Evolutionary conservation across 2,113 vertebrate genomes (phyloP).

Genomic region (Hucho hucho): DNA sequence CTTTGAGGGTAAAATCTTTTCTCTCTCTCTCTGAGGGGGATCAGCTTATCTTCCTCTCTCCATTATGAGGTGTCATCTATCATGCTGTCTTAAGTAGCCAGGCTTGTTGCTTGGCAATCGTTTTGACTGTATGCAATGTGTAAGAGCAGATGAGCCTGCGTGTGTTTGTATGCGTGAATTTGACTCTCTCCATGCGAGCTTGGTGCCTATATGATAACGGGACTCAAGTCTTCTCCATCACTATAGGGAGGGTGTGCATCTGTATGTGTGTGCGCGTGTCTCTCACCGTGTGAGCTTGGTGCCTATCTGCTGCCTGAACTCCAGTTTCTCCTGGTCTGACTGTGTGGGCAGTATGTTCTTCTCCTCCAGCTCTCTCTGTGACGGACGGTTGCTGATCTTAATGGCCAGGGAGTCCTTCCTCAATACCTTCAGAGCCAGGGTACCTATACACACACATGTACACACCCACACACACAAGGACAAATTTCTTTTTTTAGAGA

Average conservation of each 20-base stretch:
- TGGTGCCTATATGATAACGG: slow-evolving; percentile 94
- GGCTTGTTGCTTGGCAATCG: neutral
- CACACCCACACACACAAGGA: neutral
- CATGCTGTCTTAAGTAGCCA: slow-evolving; percentile 5
- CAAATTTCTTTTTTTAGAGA: no score
- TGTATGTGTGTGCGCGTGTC: neutral
- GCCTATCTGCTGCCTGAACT: slow-evolving; percentile 91
- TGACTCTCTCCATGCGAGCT: slow-evolving; percentile 86
- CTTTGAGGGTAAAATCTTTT: neutral
- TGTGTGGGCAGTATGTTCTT: slow-evolving; percentile 97
- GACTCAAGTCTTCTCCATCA: no score
- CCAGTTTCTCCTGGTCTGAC: slow-evolving; percentile 88
- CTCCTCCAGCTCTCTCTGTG: slow-evolving; percentile 93
- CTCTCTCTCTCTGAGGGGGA: no score
- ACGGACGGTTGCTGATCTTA: slow-evolving; percentile 95
- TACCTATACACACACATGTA: slow-evolving; percentile 67
- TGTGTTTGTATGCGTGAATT: neutral
- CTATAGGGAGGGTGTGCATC: no score
- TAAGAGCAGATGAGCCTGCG: neutral
- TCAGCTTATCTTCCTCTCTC: neutral
- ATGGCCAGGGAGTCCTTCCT: slow-evolving; percentile 97
- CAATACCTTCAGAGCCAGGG: slow-evolving; percentile 91
- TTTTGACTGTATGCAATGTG: neutral
- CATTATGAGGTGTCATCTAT: slow-evolving; percentile 28
- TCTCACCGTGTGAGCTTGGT: slow-evolving; percentile 93